Evolutionary conservation across 2,888 invertebrate genomes (phyloP).

Genomic region (Drosophila nr. perissopoda): DNA sequence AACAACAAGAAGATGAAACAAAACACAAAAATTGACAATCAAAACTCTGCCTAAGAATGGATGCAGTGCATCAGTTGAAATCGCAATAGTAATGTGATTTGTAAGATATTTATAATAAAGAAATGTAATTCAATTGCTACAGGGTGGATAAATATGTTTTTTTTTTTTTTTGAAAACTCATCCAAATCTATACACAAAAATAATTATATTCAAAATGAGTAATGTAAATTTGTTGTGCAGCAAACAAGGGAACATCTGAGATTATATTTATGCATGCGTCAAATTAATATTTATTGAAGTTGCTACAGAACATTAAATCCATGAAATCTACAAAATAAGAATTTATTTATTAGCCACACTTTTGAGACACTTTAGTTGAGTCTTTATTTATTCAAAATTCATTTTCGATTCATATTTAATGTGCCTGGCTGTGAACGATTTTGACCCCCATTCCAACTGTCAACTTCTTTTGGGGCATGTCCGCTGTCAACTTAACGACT

Average conservation of each 20-base stretch:
- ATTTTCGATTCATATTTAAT: constrained; percentile 19
- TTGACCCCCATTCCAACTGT: constrained; percentile 20
- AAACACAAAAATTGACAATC: neutral
- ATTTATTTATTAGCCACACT: neutral
- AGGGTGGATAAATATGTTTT: neutral
- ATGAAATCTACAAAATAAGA: neutral
- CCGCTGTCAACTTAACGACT: constrained; percentile 48
- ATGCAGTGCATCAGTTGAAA: neutral
- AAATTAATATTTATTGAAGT: neutral
- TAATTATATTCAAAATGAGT: neutral
- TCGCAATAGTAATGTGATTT: neutral
- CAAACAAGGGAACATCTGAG: neutral
- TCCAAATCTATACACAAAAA: neutral
- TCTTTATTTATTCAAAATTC: neutral
- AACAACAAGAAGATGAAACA: neutral
- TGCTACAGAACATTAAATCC: neutral
- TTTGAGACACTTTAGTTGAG: neutral
- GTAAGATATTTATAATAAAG: neutral
- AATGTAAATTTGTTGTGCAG: neutral
- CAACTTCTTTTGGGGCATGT: constrained; percentile 47
- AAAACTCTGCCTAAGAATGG: neutral
- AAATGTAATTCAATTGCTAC: neutral
- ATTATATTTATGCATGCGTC: neutral
- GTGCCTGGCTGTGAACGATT: neutral
- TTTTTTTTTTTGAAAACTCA: neutral